Conservation (phyloP, 2,888 invertebrate species). For the Leucoma salicis region DNA sequence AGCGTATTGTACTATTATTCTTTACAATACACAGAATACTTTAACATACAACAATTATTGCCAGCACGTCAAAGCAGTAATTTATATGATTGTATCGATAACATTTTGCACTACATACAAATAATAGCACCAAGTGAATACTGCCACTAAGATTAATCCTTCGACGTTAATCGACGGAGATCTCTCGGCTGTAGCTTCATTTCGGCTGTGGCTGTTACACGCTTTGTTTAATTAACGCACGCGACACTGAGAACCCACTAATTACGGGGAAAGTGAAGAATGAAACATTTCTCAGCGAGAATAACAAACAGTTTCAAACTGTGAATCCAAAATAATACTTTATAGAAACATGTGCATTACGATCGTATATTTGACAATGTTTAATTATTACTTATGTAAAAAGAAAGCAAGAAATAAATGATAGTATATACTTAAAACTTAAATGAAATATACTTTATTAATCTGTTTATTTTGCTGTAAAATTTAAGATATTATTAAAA, state of each 20-base stretch:
- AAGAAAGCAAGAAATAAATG: too few species aligned
- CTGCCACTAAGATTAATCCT: constrained; percentile 19
- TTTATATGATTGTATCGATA: too few species aligned
- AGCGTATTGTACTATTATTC: too few species aligned
- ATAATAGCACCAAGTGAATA: constrained; percentile 7
- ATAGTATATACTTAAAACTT: too few species aligned
- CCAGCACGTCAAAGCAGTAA: too few species aligned
- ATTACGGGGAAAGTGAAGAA: constrained; percentile 35
- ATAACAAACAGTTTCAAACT: constrained; percentile 21
- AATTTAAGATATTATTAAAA: too few species aligned
- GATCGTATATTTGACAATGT: neutral
- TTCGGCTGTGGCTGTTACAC: constrained; percentile 47
- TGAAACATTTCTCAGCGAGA: constrained; percentile 25
- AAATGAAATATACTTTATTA: too few species aligned
- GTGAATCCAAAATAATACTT: neutral
- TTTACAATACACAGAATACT: too few species aligned
- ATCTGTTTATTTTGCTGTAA: too few species aligned
- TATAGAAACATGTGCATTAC: neutral
- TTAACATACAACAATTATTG: too few species aligned
- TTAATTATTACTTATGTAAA: too few species aligned
- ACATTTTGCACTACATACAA: neutral
- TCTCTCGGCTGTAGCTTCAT: constrained; percentile 25
- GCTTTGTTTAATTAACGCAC: constrained; percentile 41
- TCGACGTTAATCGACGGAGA: constrained; percentile 34
- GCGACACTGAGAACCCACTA: constrained; percentile 36